Base-by-base conservation (phyloP, 2,888 invertebrate genomes). In the Marasmarcha lunaedactyla region DNA sequence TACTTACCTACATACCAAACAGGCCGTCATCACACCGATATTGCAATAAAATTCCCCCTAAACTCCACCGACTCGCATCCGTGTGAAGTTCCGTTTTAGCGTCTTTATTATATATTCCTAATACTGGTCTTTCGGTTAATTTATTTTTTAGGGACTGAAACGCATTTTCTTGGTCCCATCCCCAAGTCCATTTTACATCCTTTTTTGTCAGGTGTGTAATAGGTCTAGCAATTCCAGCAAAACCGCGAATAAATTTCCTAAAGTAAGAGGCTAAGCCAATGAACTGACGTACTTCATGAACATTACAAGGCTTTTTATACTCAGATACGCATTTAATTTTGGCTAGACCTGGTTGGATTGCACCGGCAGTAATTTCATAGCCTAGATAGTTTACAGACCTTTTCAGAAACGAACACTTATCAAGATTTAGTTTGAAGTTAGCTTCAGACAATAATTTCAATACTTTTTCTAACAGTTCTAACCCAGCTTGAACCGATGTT, bases 31-130 rank as follows among this genome's bases (percentile, higher is more conserved):
- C 51, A 26, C 9, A 9, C 33, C 39, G 38, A 13, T 39, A 27
- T n/a, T 37, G 37, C 15, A 41, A 12, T 1, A 56, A 36, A n/a
- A 53, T 45, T 3, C 48, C 47, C 10, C 50, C 55, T 30, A 48
- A 52, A 1, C 57, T 57, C 1, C 25, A 3, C 1, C 34, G 34
- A 26, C 42, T 42, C 1, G 42, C 42, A 12, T 42, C 42, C 11
- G 42, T 42, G 15, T 42, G 42, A 1, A 42, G 9, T 35, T 42
- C 42, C 12, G 42, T 42, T 25, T 10, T 9, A 9, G 42, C 39
- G 2, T 34, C 11, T n/a, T 7, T 14, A 36, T 42, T 30, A 12
- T 39, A 42, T 11, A 42, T 37, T 20, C 25, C 36, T 14, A 42
- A n/a, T n/a, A n/a, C n/a, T n/a, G n/a, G n/a, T n/a, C n/a, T n/a